Evolutionary conservation across 2,797 vertebrate species (phyloP).

Genomic region (Crypturellus tataupa): DNA sequence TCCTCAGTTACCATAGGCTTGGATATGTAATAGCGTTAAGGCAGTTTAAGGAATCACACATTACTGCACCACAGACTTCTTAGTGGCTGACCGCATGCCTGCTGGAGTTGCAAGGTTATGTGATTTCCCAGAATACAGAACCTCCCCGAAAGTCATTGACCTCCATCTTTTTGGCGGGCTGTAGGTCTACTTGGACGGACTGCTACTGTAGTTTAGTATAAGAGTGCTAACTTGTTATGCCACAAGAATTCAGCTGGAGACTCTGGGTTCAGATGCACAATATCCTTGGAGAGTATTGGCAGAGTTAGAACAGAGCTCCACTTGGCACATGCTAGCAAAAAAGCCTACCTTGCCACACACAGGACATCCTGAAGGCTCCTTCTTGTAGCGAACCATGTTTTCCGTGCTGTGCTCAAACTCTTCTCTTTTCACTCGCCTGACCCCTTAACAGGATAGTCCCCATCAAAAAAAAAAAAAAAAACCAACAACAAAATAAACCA

Average conservation of each 20-base stretch:
- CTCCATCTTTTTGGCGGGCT: not conserved
- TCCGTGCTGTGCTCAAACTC: slow-evolving; percentile 91
- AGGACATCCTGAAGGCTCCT: slow-evolving; percentile 96
- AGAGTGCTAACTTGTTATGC: not conserved
- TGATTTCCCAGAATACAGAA: not conserved
- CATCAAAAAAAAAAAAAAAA: slow-evolving; percentile 57
- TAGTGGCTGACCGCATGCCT: not conserved
- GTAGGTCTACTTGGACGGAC: not conserved
- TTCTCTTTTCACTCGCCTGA: slow-evolving; percentile 93
- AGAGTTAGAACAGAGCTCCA: not conserved
- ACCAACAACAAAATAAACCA: slow-evolving; percentile 65
- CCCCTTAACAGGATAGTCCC: slow-evolving; percentile 82
- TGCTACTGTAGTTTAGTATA: not conserved
- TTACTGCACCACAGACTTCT: not conserved
- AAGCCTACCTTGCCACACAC: slow-evolving; percentile 93
- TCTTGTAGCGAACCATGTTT: slow-evolving; percentile 93
- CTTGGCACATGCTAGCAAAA: rapidly evolving
- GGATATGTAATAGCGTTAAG: not conserved
- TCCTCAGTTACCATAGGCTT: not conserved
- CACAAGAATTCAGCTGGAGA: not conserved
- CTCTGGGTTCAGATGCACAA: rapidly evolving
- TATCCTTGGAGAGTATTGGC: not conserved
- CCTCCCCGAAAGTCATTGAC: not conserved
- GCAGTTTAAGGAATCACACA: not conserved
- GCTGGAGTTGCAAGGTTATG: not conserved